Evolutionary conservation across 2,888 invertebrate genomes (phyloP).

Genomic region (Phaedon cochleariae): DNA sequence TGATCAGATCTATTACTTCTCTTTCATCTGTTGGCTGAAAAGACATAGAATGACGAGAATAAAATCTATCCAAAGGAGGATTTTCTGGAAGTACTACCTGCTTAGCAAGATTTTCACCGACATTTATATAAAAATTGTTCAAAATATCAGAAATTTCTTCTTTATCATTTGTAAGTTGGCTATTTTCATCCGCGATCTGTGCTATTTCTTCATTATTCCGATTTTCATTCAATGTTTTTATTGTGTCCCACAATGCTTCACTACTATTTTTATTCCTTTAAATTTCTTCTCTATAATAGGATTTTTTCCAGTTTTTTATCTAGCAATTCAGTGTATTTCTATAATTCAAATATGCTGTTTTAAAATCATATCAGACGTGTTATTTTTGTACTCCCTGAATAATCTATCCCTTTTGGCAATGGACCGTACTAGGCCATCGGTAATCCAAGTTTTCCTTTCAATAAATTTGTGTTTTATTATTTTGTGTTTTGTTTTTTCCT

Average conservation of each 20-base stretch:
- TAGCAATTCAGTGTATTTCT: conserved; percentile 2
- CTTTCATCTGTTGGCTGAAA: conserved; percentile 5
- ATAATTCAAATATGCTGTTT: conserved; percentile 7
- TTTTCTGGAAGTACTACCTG: conserved; percentile 6
- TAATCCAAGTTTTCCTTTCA: conserved; percentile 3
- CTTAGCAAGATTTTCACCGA: conserved; percentile 13
- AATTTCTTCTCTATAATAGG: conserved; percentile 1
- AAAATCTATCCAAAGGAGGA: not conserved
- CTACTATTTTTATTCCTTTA: not conserved
- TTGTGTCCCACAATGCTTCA: not conserved
- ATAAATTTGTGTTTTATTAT: conserved; percentile 10
- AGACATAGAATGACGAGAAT: not conserved
- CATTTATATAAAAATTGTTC: conserved; percentile 6
- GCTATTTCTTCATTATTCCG: not conserved
- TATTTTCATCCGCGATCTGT: not conserved
- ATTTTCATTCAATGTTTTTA: conserved; percentile 1
- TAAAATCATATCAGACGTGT: not conserved
- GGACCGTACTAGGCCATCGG: conserved; percentile 9
- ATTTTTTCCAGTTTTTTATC: conserved; percentile 9
- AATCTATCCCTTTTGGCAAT: conserved; percentile 1
- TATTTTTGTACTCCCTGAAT: conserved; percentile 2
- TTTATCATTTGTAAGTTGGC: conserved; percentile 8
- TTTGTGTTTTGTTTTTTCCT: conserved; percentile 6
- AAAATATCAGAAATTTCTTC: conserved; percentile 10
- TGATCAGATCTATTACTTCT: conserved; percentile 10